A percentile compares a stretch with the other conserved stretches of the same genome.
Evolutionary conservation across 2,797 vertebrate genomes (phyloP).

Genomic region (Columba guinea): DNA sequence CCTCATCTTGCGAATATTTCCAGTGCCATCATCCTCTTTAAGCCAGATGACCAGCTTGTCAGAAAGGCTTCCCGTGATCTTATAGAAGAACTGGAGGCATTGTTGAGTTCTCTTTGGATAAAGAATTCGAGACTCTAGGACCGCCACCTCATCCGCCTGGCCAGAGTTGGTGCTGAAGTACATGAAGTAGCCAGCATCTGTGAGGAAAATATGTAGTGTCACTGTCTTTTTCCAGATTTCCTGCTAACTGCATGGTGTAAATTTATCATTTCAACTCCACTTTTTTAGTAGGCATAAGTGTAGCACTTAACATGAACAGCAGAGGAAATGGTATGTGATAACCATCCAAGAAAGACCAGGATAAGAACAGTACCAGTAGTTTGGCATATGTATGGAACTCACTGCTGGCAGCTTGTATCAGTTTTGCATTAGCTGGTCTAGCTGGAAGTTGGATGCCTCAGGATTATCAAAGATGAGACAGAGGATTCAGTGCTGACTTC

Average conservation of each 20-base stretch:
- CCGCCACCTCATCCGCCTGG: constrained; percentile 71
- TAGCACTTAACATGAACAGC: background rate
- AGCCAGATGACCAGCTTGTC: constrained; percentile 88
- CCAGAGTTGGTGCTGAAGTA: constrained; percentile 79
- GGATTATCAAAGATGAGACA: background rate
- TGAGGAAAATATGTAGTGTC: background rate
- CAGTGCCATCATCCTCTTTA: constrained; percentile 85
- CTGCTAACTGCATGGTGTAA: background rate
- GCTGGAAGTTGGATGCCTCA: background rate
- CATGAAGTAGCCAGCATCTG: constrained; percentile 90
- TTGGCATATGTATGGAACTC: background rate
- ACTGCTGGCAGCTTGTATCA: background rate
- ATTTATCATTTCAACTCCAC: background rate
- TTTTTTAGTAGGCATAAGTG: background rate
- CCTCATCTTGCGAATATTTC: constrained; percentile 80
- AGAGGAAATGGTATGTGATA: background rate
- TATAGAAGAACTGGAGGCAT: constrained; percentile 94
- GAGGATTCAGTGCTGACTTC: background rate
- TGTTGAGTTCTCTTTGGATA: constrained; percentile 88
- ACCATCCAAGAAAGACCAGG: background rate
- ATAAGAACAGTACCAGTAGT: background rate
- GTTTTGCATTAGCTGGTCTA: background rate
- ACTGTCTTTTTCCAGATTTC: background rate
- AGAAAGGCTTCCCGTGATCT: constrained; percentile 81
- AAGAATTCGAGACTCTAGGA: constrained; percentile 88